A percentile compares a stretch with the other conserved stretches of the same genome.
phyloP scores from a whole-genome alignment of 2,113 vertebrate species.

The Hydrolagus affinis region DNA sequence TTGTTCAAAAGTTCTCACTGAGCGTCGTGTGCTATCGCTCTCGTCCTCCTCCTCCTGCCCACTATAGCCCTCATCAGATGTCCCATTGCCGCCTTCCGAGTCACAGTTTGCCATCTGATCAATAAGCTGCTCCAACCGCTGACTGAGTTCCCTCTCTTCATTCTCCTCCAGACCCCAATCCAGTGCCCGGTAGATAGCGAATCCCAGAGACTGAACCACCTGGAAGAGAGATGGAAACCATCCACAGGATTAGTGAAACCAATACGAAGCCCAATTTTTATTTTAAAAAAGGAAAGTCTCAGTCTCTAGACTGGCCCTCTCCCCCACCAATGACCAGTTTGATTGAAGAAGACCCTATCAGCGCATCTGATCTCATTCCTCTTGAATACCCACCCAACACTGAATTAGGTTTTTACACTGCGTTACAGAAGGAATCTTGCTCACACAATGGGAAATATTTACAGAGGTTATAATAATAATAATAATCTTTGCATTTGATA shows the following conservation, averaged over 20 bases:
- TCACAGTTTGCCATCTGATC: constrained; percentile 75
- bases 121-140: constrained; percentile 80
- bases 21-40: constrained; percentile 40
- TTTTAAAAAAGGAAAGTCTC: not conserved
- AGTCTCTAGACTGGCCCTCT: too few species aligned
- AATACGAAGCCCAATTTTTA: not conserved
- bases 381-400: too few species aligned
- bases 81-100: constrained; percentile 40
- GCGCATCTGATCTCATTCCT: too few species aligned
- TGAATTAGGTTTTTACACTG: too few species aligned
- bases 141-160: constrained; percentile 84
- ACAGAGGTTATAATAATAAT: too few species aligned
- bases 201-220: constrained; percentile 85
- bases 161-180: constrained; percentile 92
- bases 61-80: constrained; percentile 77
- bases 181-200: constrained; percentile 83
- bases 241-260: not conserved
- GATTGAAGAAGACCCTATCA: not conserved
- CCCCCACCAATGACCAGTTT: not conserved
- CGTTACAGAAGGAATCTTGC: too few species aligned
- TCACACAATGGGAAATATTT: too few species aligned
- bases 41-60: constrained; percentile 72
- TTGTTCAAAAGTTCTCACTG: constrained; percentile 66
- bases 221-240: constrained; percentile 41
- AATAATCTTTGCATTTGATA: too few species aligned